These are phyloP conservation scores for Torymus tubicola DNA, from an alignment of 2,888 invertebrate species.

Conservation along the genomic window DNA sequence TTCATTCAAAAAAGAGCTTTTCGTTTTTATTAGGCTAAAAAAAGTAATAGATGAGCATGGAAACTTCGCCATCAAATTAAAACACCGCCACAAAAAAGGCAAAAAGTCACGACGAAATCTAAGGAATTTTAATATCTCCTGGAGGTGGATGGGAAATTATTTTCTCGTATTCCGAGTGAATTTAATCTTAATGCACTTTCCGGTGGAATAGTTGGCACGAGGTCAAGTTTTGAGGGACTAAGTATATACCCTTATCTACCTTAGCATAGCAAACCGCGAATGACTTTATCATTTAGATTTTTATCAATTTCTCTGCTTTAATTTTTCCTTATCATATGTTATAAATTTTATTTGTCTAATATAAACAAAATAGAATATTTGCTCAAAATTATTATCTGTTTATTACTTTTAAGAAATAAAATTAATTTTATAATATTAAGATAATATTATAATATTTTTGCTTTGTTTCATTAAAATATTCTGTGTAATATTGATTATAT, in stretches of 20 bases:
- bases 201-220: constrained; percentile 40
- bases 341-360: neutral
- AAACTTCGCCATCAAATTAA: constrained; percentile 38
- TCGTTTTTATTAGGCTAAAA: neutral
- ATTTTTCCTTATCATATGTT: neutral
- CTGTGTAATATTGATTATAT: too few species aligned
- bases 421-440: too few species aligned
- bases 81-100: neutral
- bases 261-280: constrained; percentile 17
- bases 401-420: too few species aligned
- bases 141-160: constrained; percentile 35
- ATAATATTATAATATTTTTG: too few species aligned
- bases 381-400: too few species aligned
- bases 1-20: neutral
- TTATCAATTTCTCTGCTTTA: neutral
- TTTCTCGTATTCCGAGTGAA: constrained; percentile 44
- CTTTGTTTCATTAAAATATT: too few species aligned
- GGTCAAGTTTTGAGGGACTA: constrained; percentile 33
- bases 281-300: constrained; percentile 22
- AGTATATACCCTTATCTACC: neutral
- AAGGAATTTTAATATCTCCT: constrained; percentile 39
- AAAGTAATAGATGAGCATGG: constrained; percentile 18
- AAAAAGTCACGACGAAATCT: constrained; percentile 17
- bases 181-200: constrained; percentile 52
- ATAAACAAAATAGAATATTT: too few species aligned